phyloP scores from a whole-genome alignment of 2,797 vertebrate genomes.

The Neoniphon sammara region DNA sequence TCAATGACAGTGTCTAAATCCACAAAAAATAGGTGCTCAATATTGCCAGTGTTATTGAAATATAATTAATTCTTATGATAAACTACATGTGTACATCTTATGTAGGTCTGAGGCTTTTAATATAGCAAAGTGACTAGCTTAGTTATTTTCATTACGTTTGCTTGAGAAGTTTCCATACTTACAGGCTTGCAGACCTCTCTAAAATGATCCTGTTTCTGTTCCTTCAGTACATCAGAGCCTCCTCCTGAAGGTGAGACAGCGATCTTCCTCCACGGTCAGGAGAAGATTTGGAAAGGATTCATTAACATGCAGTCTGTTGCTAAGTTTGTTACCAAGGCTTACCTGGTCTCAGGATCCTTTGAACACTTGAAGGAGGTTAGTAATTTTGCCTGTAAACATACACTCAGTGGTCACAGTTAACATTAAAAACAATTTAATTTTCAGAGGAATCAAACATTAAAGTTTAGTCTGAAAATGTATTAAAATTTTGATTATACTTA shows the following conservation, averaged over 20 bases:
- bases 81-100: not conserved
- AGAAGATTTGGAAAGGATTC: constrained; percentile 98
- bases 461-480: too few relatives aligned
- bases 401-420: too few relatives aligned
- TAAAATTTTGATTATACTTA: too few relatives aligned
- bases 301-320: constrained; percentile 98
- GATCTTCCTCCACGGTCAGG: constrained; percentile 92
- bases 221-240: constrained; percentile 85
- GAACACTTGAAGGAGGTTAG: constrained; percentile 96
- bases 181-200: not conserved
- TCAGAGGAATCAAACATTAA: too few relatives aligned
- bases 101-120: not conserved
- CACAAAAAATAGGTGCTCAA: constrained; percentile 68
- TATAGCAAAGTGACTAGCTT: not conserved
- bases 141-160: not conserved
- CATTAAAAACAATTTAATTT: too few relatives aligned
- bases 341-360: constrained; percentile 95
- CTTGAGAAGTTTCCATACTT: not conserved
- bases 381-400: constrained; percentile 5
- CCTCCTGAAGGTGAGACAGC: constrained; percentile 92
- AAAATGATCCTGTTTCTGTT: constrained; percentile 40
- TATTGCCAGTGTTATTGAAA: not conserved
- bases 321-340: constrained; percentile 99
- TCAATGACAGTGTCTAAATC: constrained; percentile 53
- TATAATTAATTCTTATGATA: not conserved